A percentile compares a stretch with the other conserved stretches of the same genome.
Evolutionary conservation across 2,888 invertebrate genomes (phyloP).

Genomic region (Octodonta nipae): DNA sequence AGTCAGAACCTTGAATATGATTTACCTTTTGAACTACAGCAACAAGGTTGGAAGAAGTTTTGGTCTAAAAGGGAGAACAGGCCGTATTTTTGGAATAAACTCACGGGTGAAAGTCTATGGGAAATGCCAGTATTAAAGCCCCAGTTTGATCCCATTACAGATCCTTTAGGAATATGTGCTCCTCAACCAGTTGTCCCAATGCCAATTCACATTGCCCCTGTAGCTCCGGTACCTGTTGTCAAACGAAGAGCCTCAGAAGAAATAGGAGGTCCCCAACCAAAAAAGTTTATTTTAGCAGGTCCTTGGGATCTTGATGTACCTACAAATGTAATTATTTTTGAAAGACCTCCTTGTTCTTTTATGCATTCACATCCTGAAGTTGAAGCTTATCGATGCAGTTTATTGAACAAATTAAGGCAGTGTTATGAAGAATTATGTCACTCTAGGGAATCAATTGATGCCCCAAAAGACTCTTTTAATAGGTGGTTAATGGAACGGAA

Average conservation of each 20-base stretch:
- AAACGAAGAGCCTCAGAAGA: constrained; percentile 74
- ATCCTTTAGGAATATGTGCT: constrained; percentile 22
- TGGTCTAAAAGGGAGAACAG: constrained; percentile 93
- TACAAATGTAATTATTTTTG: constrained; percentile 81
- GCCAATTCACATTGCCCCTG: constrained; percentile 12
- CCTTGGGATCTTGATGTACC: constrained; percentile 92
- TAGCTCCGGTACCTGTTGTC: constrained; percentile 38
- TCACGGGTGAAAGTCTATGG: constrained; percentile 93
- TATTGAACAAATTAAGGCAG: constrained; percentile 71
- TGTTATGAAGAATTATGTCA: constrained; percentile 91
- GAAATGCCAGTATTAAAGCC: constrained; percentile 76
- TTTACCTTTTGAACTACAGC: constrained; percentile 54
- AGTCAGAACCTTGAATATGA: constrained; percentile 36
- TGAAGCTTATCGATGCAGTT: constrained; percentile 58
- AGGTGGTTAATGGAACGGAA: constrained; percentile 93
- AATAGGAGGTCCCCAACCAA: constrained; percentile 51
- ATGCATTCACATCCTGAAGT: constrained; percentile 88
- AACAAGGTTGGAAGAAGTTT: constrained; percentile 91
- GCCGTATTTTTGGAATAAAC: constrained; percentile 93
- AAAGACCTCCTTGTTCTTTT: constrained; percentile 69
- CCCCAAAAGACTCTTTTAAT: constrained; percentile 91
- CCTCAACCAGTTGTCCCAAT: constrained; percentile 9
- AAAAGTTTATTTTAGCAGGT: constrained; percentile 59
- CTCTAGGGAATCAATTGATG: constrained; percentile 83
- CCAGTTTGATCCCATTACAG: constrained; percentile 77